Base-by-base conservation (phyloP, 2,888 invertebrate species). In the Ecdyonurus torrentis region DNA sequence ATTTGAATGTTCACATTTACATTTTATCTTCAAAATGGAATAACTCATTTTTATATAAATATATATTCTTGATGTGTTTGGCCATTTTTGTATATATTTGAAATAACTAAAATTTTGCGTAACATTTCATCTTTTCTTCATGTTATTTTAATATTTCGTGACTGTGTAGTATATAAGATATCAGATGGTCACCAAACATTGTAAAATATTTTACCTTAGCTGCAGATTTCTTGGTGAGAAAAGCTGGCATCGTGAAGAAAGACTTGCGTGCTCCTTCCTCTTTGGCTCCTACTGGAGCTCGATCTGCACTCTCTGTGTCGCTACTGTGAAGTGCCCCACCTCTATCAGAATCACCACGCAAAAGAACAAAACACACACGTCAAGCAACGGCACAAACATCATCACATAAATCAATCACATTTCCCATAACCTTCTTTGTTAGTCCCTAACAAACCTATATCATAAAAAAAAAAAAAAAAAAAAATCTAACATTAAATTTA, bases 371-470 rank as follows among this genome's bases (percentile, higher is more conserved):
- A 55, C 22, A n/a, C 55, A 18, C 55, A 55, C 10, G n/a, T 20
- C 10, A 55, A 55, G 20, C n/a, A 55, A 55, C n/a, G 55, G 55
- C 55, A 55, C 55, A 55, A 55, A n/a, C n/a, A 55, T 22, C 55
- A 55, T 7, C 5, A n/a, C 55, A 22, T 55, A 20, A 20, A 55
- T 10, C 55, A n/a, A 7, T 55, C 10, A 55, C 10, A n/a, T 10
- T 55, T 7, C 7, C 20, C 20, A 55, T 20, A 10, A 55, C 20
- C n/a, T 55, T 55, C 20, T 5, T 55, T 55, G 5, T 55, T 55
- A 20, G 5, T 55, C 10, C 55, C n/a, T 5, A 55, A 18, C 3
- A 55, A 55, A 18, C 3, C 5, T 7, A 55, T 55, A 10, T 18
- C n/a, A 10, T 55, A 18, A n/a, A 55, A n/a, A 18, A 5, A 18